A percentile compares a stretch with the other conserved stretches of the same genome.
Conservation (phyloP, 2,113 vertebrate species). For the Ictalurus punctatus region DNA sequence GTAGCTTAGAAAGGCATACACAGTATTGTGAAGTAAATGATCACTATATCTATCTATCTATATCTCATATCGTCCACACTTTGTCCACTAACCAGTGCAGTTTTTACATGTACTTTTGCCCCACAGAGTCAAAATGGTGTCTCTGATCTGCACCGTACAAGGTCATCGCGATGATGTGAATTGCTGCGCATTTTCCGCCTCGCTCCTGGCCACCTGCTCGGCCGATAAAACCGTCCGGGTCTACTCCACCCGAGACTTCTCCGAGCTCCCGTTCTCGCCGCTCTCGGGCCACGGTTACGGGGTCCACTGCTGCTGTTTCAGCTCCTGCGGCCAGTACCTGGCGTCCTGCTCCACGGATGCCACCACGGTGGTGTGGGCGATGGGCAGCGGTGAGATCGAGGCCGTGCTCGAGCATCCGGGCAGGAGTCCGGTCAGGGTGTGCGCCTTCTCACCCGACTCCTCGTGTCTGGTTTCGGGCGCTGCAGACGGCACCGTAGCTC, state of each 20-base stretch:
- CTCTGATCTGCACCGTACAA: constrained; percentile 82
- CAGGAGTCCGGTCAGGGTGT: constrained; percentile 83
- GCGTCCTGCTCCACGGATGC: constrained; percentile 94
- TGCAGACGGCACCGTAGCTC: constrained; percentile 82
- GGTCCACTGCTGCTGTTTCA: constrained; percentile 95
- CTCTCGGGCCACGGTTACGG: constrained; percentile 84
- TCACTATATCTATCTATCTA: not conserved
- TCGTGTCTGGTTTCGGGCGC: constrained; percentile 78
- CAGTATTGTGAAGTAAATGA: not conserved
- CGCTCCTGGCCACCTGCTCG: constrained; percentile 87
- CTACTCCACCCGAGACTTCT: constrained; percentile 77
- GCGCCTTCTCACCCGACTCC: constrained; percentile 79
- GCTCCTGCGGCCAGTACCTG: constrained; percentile 79
- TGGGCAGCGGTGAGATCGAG: constrained; percentile 71
- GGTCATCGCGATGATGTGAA: constrained; percentile 89
- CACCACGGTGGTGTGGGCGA: constrained; percentile 79
- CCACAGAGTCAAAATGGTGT: constrained; percentile 74
- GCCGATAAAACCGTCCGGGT: constrained; percentile 88
- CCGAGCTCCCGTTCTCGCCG: constrained; percentile 84
- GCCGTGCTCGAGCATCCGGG: constrained; percentile 83
- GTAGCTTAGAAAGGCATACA: not conserved
- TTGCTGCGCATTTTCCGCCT: constrained; percentile 83
- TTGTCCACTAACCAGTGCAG: not conserved
- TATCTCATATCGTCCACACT: not conserved
- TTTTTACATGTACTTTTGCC: not conserved